Evolutionary conservation across 2,113 vertebrate genomes (phyloP), one percentile per base, ranked within the genome.

Genomic region (Eretmochelys imbricata): DNA sequence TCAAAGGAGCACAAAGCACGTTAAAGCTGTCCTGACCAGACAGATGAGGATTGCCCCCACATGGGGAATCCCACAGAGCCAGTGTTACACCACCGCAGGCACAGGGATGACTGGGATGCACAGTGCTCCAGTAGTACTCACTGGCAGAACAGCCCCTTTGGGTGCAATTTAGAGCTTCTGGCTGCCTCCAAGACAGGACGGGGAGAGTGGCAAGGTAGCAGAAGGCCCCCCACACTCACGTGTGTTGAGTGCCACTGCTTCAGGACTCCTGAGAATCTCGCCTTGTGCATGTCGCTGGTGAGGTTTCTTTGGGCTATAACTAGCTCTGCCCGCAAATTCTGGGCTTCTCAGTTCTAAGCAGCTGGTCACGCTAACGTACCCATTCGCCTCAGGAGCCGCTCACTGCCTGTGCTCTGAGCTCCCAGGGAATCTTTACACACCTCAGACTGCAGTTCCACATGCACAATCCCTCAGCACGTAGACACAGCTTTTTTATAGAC

Each of bases 311-410:
- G 38, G 65, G 80, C 46, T 69, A 25, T 2, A 46, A 80, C 51
- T 42, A 80, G 51, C 53, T 62, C 0, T 38, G 72, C 38, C 1
- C 84, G 57, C 25, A 53, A 82, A 82, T 0, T 4, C 4, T 78
- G 38, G 57, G 35, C 50, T 94, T 46, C 48, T 89, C 80, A n/a
- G 1, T 72, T 50, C 65, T 81, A 42, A 65, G 14, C 59, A 78
- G 19, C 75, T 78, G 75, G 42, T 6, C 75, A 7, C 13, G 85
- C 72, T 75, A 57, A 35, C 0, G 2, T 92, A 55, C 78, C 88
- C 69, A 46, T n/a, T 25, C 75, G 31, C 1, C 0, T 76, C 62
- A 48, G 42, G 0, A 10, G 48, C 87, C 65, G 27, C 22, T 27
- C 42, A 48, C 75, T 75, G 80, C 76, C 55, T 75, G 19, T 24